Base-by-base conservation (phyloP, 2,113 vertebrate genomes). In the Porphyrio hochstetteri region DNA sequence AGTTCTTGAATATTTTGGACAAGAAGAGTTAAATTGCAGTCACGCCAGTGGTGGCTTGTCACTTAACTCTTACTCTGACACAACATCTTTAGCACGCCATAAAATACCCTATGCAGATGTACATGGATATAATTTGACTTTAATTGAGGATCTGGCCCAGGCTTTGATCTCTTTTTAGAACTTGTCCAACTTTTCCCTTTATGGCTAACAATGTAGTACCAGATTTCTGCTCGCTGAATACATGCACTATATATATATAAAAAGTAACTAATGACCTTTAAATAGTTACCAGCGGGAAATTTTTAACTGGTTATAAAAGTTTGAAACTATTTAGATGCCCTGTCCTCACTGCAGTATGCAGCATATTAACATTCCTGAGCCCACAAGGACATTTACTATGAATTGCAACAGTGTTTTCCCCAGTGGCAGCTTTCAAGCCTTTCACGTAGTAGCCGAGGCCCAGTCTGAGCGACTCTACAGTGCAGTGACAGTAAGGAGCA, bases 191-290 rank as follows among this genome's bases (percentile, higher is more conserved):
- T 96, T 96, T 79, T 93, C 93, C 91, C 89, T 96, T 92, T 95
- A 96, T 95, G 93, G 88, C 86, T 57, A 97, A 93, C 87, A 96
- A 77, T 88, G 89, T 80, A 84, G 96, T 82, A 92, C 53, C 61
- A 88, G 42, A 97, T 92, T 96, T 93, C 92, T 97, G 46, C 48
- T 88, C 61, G 90, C 82, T 96, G 96, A 97, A 97, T 96, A 80
- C 95, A 96, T 82, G 76, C 3, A n/a, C 88, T 96, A 94, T 96
- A 95, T 92, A 95, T 92, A 87, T 95, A 90, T 25, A 88, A 71
- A 93, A 95, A 96, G 86, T 82, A 95, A 89, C 90, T 82, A 92
- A 80, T 81, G 94, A 81, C 86, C 95, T 96, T 95, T 96, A 92
- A 97, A 95, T 95, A 95, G 86, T 88, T 92, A 93, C 87, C 63